These are phyloP conservation scores for Metopolophium dirhodum DNA, from an alignment of 1,140 invertebrate species.

Conservation along the genomic window DNA sequence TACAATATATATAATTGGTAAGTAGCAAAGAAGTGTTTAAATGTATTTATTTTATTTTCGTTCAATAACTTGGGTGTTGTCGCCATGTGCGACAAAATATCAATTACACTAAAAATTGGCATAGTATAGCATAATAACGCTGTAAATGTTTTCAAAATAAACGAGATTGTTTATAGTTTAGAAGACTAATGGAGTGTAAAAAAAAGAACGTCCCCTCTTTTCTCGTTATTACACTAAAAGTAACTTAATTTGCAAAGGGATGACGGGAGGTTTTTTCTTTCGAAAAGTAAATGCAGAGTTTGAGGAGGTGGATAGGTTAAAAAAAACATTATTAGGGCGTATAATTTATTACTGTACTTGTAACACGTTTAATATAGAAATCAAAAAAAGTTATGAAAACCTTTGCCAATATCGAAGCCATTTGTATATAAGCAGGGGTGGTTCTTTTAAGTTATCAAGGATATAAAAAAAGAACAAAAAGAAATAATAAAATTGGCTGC, in stretches of 20 bases:
- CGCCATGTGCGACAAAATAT: constrained; percentile 45
- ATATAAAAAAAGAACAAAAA: constrained; percentile 56
- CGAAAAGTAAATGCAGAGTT: constrained; percentile 43
- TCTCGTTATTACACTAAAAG: constrained; percentile 56
- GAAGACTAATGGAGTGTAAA: constrained; percentile 57
- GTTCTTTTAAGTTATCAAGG: constrained; percentile 56
- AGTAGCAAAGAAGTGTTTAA: background rate
- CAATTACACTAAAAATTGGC: constrained; percentile 57
- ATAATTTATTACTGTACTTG: constrained; percentile 57
- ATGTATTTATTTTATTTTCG: constrained; percentile 1
- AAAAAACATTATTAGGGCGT: constrained; percentile 57
- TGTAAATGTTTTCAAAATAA: constrained; percentile 51
- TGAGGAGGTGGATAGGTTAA: constrained; percentile 40
- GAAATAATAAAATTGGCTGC: constrained; percentile 57
- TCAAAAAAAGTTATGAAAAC: constrained; percentile 58
- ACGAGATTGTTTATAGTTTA: constrained; percentile 56
- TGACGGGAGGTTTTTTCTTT: constrained; percentile 56
- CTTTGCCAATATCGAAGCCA: constrained; percentile 56
- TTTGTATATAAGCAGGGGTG: constrained; percentile 48
- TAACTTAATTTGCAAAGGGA: constrained; percentile 57
- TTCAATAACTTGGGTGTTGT: constrained; percentile 31
- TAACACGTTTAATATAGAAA: constrained; percentile 57
- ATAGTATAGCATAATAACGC: constrained; percentile 43
- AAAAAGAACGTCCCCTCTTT: constrained; percentile 51
- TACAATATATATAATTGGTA: background rate